These are phyloP conservation scores for Cryptocheilus praepositus DNA, from an alignment of 2,888 invertebrate genomes.

Conservation along the genomic window DNA sequence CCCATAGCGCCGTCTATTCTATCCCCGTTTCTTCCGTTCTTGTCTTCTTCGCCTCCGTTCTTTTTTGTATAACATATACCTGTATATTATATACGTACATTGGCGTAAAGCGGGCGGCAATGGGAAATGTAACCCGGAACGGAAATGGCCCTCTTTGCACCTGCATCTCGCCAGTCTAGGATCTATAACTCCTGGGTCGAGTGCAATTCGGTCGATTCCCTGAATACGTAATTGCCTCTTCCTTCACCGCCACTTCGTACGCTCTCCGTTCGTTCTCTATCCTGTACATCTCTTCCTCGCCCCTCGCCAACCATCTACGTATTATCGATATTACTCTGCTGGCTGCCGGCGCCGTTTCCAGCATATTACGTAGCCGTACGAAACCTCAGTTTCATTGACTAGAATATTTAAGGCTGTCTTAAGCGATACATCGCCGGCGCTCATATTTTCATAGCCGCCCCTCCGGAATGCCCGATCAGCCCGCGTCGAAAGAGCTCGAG, in stretches of 20 bases:
- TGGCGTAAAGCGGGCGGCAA: slow-evolving; percentile 21
- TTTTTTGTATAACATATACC: background rate
- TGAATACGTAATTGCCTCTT: slow-evolving; percentile 56
- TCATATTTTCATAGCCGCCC: too few species aligned
- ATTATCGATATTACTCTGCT: slow-evolving; percentile 42
- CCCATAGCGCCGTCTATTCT: slow-evolving; percentile 49
- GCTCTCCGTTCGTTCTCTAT: background rate
- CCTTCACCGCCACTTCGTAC: slow-evolving; percentile 16
- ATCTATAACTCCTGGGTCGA: slow-evolving; percentile 51
- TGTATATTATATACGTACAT: too few species aligned
- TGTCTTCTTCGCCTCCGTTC: slow-evolving; percentile 13
- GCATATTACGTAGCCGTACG: too few species aligned
- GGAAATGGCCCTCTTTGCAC: slow-evolving; percentile 44
- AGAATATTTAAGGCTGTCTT: too few species aligned
- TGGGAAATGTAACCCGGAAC: slow-evolving; percentile 45
- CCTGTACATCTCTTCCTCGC: background rate
- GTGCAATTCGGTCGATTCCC: slow-evolving; percentile 55
- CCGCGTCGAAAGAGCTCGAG: too few species aligned
- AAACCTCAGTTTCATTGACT: too few species aligned
- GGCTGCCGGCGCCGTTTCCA: slow-evolving; percentile 8
- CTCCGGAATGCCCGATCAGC: too few species aligned
- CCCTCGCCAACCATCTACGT: slow-evolving; percentile 17
- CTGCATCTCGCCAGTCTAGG: slow-evolving; percentile 48
- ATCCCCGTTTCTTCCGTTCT: slow-evolving; percentile 15
- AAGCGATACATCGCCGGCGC: too few species aligned